These are phyloP conservation scores for Belgica antarctica DNA, from an alignment of 2,888 invertebrate species.

Conservation along the genomic window DNA sequence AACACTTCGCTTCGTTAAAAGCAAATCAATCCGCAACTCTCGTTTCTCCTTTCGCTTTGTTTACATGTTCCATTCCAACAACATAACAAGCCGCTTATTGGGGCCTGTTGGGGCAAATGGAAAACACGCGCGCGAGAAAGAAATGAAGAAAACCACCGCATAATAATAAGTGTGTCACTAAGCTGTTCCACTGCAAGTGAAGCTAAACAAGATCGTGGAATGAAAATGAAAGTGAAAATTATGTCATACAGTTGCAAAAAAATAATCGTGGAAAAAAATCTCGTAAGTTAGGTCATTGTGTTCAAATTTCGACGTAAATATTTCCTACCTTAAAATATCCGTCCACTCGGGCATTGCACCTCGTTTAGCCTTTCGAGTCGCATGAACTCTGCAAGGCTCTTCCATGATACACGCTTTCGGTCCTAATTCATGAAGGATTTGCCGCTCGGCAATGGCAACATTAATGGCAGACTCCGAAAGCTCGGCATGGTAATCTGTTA, in stretches of 20 bases:
- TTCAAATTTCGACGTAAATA: no score
- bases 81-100: slow-evolving; percentile 10
- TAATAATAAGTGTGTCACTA: slow-evolving; percentile 41
- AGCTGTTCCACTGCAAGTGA: slow-evolving; percentile 25
- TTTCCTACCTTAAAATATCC: slow-evolving; percentile 71
- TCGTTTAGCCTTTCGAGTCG: slow-evolving; percentile 51
- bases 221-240: slow-evolving; percentile 42
- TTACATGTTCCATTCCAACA: not conserved
- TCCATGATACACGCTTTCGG: slow-evolving; percentile 75
- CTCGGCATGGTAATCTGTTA: slow-evolving; percentile 54
- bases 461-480: slow-evolving; percentile 58
- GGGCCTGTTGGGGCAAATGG: not conserved
- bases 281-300: slow-evolving; percentile 43
- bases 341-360: slow-evolving; percentile 65
- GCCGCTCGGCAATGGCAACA: slow-evolving; percentile 73
- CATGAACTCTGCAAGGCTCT: slow-evolving; percentile 64
- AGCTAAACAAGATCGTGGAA: slow-evolving; percentile 27
- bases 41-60: no score
- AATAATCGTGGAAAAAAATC: not conserved
- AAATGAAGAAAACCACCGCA: slow-evolving; percentile 28
- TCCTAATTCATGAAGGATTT: slow-evolving; percentile 73
- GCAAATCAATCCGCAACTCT: not conserved
- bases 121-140: not conserved
- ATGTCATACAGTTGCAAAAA: slow-evolving; percentile 33
- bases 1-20: slow-evolving; percentile 20